Conservation (phyloP, 2,797 vertebrate genomes). For the Acanthurus leucopareius region DNA sequence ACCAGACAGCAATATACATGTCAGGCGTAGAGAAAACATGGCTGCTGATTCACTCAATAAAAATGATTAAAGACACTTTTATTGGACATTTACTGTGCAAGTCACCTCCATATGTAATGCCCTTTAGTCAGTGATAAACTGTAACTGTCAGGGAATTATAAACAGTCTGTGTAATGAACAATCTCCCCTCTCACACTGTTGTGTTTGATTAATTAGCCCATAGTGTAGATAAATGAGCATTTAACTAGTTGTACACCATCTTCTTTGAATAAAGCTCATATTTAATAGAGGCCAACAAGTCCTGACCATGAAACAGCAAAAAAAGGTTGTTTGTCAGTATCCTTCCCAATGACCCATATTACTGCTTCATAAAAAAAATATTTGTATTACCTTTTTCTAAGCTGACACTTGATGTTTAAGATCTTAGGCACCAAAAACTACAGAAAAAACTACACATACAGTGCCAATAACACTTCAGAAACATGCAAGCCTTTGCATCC, state of each 20-base stretch:
- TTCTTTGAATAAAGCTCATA: not conserved
- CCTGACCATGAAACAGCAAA: not conserved
- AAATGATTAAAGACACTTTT: constrained; percentile 41
- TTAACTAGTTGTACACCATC: constrained; percentile 19
- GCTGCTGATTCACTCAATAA: constrained; percentile 34
- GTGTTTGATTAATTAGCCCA: constrained; percentile 44
- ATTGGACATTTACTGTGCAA: constrained; percentile 43
- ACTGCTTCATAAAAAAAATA: not conserved
- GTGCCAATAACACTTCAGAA: too few relatives aligned
- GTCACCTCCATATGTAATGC: constrained; percentile 34
- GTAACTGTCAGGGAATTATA: constrained; percentile 37
- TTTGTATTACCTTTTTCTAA: too few relatives aligned
- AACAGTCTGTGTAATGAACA: constrained; percentile 32
- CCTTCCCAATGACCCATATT: not conserved
- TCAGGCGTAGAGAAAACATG: constrained; percentile 23
- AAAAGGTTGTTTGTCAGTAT: not conserved
- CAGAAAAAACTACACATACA: too few relatives aligned
- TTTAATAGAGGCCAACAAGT: not conserved
- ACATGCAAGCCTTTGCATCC: too few relatives aligned
- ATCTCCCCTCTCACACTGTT: not conserved
- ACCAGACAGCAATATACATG: constrained; percentile 8
- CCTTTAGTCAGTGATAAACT: constrained; percentile 44
- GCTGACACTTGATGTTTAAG: too few relatives aligned
- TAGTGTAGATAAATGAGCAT: constrained; percentile 21
- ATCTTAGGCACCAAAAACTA: not conserved